phyloP scores from a whole-genome alignment of 1,140 invertebrate genomes.

The Drosophila orosa region DNA sequence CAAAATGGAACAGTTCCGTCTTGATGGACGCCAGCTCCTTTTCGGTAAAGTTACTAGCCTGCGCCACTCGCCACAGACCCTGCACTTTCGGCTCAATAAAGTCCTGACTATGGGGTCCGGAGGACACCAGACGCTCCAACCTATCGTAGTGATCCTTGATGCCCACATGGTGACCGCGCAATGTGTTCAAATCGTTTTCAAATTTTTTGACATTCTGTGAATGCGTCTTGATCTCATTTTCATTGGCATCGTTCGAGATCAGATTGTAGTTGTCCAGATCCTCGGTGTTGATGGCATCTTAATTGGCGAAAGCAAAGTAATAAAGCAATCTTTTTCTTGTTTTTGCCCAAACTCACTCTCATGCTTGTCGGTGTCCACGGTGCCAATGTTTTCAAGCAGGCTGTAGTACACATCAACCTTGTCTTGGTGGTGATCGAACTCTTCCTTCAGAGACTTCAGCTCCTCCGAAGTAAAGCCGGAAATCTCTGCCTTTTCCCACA shows the following conservation, averaged over 20 bases:
- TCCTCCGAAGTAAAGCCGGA: constrained; percentile 94
- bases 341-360: constrained; percentile 86
- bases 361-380: constrained; percentile 85
- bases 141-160: constrained; percentile 92
- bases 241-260: constrained; percentile 82
- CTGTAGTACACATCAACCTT: constrained; percentile 96
- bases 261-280: constrained; percentile 87
- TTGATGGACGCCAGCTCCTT: constrained; percentile 93
- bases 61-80: constrained; percentile 92
- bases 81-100: constrained; percentile 96
- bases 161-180: constrained; percentile 91
- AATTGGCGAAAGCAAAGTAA: background rate
- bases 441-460: constrained; percentile 92
- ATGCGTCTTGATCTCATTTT: constrained; percentile 80
- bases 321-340: background rate
- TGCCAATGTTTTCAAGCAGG: constrained; percentile 89
- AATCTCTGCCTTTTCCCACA: constrained; percentile 95
- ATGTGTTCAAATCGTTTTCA: constrained; percentile 87
- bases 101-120: constrained; percentile 90
- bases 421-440: constrained; percentile 96
- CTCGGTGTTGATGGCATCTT: constrained; percentile 87
- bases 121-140: constrained; percentile 89
- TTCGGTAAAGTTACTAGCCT: constrained; percentile 91
- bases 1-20: constrained; percentile 94
- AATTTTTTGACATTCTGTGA: constrained; percentile 85